Conservation (phyloP, 2,797 vertebrate species). For the Anguilla obscura region DNA sequence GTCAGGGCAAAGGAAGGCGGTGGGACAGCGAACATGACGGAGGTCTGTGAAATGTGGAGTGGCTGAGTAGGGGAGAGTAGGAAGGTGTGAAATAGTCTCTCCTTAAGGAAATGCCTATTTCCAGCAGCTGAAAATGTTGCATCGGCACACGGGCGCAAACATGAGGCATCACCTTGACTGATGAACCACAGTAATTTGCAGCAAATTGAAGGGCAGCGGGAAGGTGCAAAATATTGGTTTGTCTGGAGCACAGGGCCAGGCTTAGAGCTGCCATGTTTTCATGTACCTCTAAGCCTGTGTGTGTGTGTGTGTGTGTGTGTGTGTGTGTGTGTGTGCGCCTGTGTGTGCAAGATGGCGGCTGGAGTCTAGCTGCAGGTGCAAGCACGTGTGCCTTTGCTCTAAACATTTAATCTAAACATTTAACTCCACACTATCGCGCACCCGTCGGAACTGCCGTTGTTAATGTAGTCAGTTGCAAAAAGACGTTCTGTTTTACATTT, state of each 20-base stretch:
- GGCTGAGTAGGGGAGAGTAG: neutral
- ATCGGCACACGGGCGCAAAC: neutral
- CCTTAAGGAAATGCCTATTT: conserved; percentile 33
- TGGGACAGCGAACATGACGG: neutral
- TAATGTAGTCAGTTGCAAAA: too few species aligned
- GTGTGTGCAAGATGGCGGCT: too few species aligned
- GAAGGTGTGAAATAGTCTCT: conserved; percentile 27
- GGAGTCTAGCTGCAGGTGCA: too few species aligned
- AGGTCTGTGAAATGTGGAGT: neutral
- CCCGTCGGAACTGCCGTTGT: too few species aligned
- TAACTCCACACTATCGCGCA: too few species aligned
- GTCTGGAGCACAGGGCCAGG: neutral
- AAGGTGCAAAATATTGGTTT: neutral
- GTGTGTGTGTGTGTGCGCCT: too few species aligned
- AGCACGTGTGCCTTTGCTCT: too few species aligned
- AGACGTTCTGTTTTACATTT: too few species aligned
- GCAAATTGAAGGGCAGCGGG: neutral
- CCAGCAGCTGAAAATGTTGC: conserved; percentile 24
- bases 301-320: too few species aligned
- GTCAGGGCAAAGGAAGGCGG: neutral
- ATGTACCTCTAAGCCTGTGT: neutral
- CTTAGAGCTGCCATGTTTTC: neutral
- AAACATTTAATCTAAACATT: too few species aligned
- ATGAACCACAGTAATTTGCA: neutral
- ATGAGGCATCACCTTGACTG: neutral